phyloP scores from a whole-genome alignment of 2,888 invertebrate species.

The Caenorhabditis japonica region DNA sequence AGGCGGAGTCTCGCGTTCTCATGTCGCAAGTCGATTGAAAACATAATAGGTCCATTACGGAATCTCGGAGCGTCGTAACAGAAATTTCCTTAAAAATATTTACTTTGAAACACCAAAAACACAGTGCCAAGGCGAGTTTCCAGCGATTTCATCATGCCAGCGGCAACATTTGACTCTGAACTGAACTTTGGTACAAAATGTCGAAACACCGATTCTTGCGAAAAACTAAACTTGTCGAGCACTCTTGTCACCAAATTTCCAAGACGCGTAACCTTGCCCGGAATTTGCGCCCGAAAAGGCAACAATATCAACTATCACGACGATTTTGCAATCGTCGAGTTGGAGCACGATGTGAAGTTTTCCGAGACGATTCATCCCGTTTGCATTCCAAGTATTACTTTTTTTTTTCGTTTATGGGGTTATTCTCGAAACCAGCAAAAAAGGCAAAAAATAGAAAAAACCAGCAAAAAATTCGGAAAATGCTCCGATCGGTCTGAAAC shows the following conservation, averaged over 20 bases:
- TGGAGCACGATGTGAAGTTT: constrained; percentile 20
- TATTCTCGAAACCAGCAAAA: too few species aligned
- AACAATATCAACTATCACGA: background rate
- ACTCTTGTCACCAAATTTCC: constrained; percentile 5
- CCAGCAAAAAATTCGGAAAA: too few species aligned
- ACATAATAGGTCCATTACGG: too few species aligned
- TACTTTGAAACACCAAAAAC: too few species aligned
- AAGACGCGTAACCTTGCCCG: constrained; percentile 2
- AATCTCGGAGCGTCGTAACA: too few species aligned
- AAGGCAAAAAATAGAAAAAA: too few species aligned
- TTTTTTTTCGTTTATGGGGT: background rate
- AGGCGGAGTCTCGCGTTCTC: too few species aligned
- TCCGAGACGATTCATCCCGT: constrained; percentile 19
- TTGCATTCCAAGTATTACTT: constrained; percentile 8
- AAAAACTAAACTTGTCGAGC: background rate
- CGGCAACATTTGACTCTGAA: background rate
- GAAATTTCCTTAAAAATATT: too few species aligned
- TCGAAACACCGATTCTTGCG: constrained; percentile 4
- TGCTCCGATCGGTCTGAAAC: too few species aligned
- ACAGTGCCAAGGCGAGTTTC: too few species aligned
- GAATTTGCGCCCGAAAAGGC: background rate
- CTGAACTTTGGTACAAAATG: constrained; percentile 17
- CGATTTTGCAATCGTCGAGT: constrained; percentile 24
- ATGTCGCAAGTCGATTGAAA: too few species aligned
- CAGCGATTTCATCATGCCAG: constrained; percentile 20